These are phyloP conservation scores for Macrophya alboannulata DNA, from an alignment of 2,888 invertebrate species.

Conservation along the genomic window DNA sequence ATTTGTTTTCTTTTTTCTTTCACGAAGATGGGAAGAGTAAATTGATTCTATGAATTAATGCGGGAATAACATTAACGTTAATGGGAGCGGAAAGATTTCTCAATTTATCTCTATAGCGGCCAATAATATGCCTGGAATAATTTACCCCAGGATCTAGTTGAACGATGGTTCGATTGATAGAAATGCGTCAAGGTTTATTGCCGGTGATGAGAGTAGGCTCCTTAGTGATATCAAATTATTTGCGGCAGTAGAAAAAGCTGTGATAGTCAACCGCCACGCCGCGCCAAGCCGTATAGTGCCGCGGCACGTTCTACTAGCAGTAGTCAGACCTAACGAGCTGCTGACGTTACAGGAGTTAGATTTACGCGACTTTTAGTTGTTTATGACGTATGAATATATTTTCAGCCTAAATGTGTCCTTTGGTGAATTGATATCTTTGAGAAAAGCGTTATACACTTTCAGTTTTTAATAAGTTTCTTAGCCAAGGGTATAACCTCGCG, in stretches of 20 bases:
- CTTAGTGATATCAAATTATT: background rate
- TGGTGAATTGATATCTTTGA: background rate
- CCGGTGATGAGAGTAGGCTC: background rate
- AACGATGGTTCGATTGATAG: background rate
- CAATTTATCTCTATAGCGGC: background rate
- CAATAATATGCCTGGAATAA: background rate
- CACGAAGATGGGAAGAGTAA: background rate
- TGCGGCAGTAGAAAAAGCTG: conserved; percentile 5
- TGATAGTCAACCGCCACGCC: background rate
- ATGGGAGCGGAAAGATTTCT: conserved; percentile 11
- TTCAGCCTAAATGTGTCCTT: background rate
- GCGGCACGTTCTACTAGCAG: background rate
- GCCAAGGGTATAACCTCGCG: background rate
- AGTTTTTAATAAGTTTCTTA: background rate
- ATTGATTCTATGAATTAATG: conserved; percentile 24
- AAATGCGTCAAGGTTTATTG: conserved; percentile 15
- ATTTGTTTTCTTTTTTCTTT: background rate
- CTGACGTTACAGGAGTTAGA: background rate
- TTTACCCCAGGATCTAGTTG: background rate
- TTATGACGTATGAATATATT: background rate
- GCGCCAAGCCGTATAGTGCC: background rate
- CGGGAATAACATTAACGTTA: conserved; percentile 8
- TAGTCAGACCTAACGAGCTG: conserved; percentile 15
- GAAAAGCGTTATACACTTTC: background rate
- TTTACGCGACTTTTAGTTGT: conserved; percentile 17